Conservation (phyloP, 2,113 vertebrate genomes). For the Eulemur macaco region DNA sequence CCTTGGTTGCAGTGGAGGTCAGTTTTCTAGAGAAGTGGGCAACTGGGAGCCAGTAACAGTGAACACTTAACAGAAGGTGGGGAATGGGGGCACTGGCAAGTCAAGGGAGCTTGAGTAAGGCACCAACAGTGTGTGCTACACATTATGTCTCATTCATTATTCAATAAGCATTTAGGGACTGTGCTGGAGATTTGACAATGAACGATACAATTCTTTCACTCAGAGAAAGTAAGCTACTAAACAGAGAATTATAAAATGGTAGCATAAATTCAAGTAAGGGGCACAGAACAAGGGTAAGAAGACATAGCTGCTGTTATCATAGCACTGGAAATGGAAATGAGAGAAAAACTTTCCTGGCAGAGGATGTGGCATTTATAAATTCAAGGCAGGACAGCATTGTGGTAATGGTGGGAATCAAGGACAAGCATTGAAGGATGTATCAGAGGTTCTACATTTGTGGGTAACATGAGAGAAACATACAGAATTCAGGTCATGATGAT, state of each 20-base stretch:
- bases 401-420: background rate
- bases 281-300: background rate
- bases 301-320: background rate
- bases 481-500: background rate
- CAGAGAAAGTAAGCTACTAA: background rate
- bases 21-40: background rate
- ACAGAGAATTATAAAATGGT: background rate
- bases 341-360: background rate
- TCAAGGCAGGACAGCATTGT: background rate
- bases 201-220: background rate
- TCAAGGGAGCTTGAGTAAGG: background rate
- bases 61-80: too few relatives aligned
- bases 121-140: background rate
- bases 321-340: background rate
- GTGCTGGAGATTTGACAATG: background rate
- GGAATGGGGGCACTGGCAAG: background rate
- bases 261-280: background rate
- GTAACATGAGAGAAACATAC: background rate
- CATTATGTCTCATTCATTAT: background rate
- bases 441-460: background rate
- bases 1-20: background rate
- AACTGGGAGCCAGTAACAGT: background rate
- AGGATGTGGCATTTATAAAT: background rate
- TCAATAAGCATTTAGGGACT: background rate
- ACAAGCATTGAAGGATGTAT: background rate